phyloP scores from a whole-genome alignment of 2,113 vertebrate species.

The Gambusia holbrooki region DNA sequence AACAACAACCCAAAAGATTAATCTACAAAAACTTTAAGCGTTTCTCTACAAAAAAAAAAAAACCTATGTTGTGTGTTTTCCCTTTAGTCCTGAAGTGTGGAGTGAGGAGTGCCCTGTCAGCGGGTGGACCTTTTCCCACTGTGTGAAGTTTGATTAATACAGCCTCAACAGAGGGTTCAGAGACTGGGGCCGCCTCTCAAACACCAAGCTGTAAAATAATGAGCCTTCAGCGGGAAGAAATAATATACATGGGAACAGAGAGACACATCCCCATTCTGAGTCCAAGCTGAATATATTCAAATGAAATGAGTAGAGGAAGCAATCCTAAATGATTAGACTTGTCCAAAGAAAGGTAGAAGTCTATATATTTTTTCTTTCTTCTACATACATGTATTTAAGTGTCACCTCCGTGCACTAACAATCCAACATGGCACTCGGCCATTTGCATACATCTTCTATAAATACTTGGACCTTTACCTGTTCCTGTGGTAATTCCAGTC shows the following conservation, averaged over 20 bases:
- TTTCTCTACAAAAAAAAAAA: constrained; percentile 35
- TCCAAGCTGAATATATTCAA: constrained; percentile 83
- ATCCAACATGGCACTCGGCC: constrained; percentile 77
- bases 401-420: constrained; percentile 82
- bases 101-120: constrained; percentile 73
- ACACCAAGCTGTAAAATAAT: constrained; percentile 91
- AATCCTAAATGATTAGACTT: constrained; percentile 82
- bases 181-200: constrained; percentile 79
- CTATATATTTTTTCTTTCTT: constrained; percentile 77
- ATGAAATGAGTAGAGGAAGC: constrained; percentile 84
- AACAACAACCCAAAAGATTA: constrained; percentile 14
- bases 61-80: constrained; percentile 48
- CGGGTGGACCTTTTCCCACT: constrained; percentile 76
- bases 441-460: constrained; percentile 87
- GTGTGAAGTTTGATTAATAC: constrained; percentile 93
- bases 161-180: constrained; percentile 80
- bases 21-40: constrained; percentile 33
- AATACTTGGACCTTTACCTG: constrained; percentile 83
- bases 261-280: constrained; percentile 66
- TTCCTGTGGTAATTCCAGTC: constrained; percentile 69
- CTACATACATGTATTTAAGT: constrained; percentile 83
- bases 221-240: constrained; percentile 89
- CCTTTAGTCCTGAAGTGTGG: constrained; percentile 70
- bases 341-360: constrained; percentile 78
- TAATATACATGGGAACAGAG: constrained; percentile 84